A percentile compares a stretch with the other conserved stretches of the same genome.
phyloP scores from a whole-genome alignment of 2,888 invertebrate genomes.

The Carpatolechia fugitivella region DNA sequence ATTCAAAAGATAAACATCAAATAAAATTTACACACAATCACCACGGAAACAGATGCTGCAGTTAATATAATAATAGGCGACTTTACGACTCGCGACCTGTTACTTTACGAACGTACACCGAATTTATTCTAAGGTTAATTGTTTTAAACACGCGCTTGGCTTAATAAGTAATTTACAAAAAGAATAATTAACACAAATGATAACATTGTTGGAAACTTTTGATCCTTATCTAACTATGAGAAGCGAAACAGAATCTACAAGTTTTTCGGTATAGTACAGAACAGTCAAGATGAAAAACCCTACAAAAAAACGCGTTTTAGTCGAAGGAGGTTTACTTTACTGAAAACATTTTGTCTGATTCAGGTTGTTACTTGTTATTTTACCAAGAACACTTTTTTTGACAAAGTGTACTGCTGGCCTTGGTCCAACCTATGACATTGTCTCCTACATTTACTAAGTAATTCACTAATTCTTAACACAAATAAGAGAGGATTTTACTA shows the following conservation, averaged over 20 bases:
- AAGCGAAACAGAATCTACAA: too few species aligned
- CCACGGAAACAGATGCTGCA: background rate
- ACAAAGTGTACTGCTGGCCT: background rate
- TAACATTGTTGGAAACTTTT: background rate
- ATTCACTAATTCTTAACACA: too few species aligned
- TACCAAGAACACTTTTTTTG: background rate
- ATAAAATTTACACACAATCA: slow-evolving; percentile 1
- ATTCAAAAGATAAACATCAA: background rate
- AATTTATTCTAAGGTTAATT: slow-evolving; percentile 7
- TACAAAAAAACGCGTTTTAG: too few species aligned
- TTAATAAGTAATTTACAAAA: background rate
- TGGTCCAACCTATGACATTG: background rate
- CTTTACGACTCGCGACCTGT: background rate
- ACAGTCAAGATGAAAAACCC: too few species aligned
- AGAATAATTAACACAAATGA: background rate
- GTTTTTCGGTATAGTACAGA: too few species aligned
- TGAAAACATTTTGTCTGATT: background rate
- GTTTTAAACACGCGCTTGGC: background rate
- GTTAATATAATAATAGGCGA: background rate
- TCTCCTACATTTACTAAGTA: background rate
- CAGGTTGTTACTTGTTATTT: background rate
- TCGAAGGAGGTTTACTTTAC: too few species aligned
- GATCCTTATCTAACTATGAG: too few species aligned
- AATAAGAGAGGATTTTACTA: background rate
- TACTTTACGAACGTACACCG: background rate